A percentile compares a stretch with the other conserved stretches of the same genome.
Evolutionary conservation across 2,113 vertebrate species (phyloP).

Genomic region (Cyphomyrus discorhynchus): DNA sequence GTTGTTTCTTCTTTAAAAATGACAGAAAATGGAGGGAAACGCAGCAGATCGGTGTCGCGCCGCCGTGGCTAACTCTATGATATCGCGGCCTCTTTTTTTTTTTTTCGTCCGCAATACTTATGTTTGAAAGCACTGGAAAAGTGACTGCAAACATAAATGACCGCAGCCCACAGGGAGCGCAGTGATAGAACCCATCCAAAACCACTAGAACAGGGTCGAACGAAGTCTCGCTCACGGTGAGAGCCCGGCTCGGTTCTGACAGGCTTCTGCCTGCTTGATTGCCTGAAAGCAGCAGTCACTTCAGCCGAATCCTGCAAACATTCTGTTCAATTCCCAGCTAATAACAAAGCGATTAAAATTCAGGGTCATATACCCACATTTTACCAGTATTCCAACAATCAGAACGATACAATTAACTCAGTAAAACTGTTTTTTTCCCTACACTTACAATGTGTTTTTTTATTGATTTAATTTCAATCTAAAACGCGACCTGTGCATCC

Average conservation of each 20-base stretch:
- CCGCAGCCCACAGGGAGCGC: not conserved
- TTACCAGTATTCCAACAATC: not conserved
- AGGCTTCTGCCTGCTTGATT: too few species aligned
- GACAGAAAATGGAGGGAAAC: not conserved
- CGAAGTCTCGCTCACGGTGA: not conserved
- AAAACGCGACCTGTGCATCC: not conserved
- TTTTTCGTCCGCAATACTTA: not conserved
- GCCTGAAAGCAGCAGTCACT: not conserved
- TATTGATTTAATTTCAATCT: not conserved
- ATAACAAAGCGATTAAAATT: constrained; percentile 1
- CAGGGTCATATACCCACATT: not conserved
- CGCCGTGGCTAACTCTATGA: not conserved
- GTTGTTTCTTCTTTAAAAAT: not conserved
- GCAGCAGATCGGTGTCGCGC: not conserved
- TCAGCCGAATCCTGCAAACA: not conserved
- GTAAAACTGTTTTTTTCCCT: not conserved
- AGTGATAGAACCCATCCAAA: not conserved
- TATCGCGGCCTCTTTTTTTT: not conserved
- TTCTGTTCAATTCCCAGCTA: not conserved
- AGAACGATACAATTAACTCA: not conserved
- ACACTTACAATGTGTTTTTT: not conserved
- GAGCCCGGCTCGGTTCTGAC: not conserved
- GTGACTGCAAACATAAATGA: not conserved
- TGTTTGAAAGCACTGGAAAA: not conserved
- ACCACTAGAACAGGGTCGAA: not conserved